Percentiles rank a stretch among this genome's conserved stretches.
Conservation (phyloP, 2,797 vertebrate genomes). For the Percopsis omiscomaycus region DNA sequence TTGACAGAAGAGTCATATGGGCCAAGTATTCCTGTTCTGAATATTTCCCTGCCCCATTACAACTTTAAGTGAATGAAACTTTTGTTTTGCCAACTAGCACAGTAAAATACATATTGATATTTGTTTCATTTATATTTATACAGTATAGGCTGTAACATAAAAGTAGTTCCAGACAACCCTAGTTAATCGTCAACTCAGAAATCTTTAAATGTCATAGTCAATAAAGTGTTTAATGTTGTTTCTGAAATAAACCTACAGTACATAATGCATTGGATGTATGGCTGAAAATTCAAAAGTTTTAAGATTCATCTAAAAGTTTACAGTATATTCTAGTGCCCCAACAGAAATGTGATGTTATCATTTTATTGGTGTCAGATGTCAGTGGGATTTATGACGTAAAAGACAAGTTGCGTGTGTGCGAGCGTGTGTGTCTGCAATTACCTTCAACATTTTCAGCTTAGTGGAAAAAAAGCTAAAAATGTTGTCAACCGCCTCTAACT, state of each 20-base stretch:
- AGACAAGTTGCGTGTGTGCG: background rate
- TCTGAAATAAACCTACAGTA: background rate
- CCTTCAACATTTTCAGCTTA: constrained; percentile 11
- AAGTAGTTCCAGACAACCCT: background rate
- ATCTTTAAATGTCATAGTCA: background rate
- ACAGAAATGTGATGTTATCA: constrained; percentile 13
- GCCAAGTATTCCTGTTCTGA: constrained; percentile 16
- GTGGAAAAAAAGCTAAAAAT: constrained; percentile 1
- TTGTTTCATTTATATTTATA: constrained; percentile 1
- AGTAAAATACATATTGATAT: constrained; percentile 4
- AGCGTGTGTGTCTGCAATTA: constrained; percentile 18
- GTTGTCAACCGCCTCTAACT: constrained; percentile 4
- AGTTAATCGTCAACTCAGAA: constrained; percentile 1
- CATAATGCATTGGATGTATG: background rate
- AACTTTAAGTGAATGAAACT: constrained; percentile 25
- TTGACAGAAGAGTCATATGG: constrained; percentile 29
- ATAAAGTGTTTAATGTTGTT: background rate
- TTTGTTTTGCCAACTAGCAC: constrained; percentile 22
- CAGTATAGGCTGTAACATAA: background rate
- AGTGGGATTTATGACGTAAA: constrained; percentile 11
- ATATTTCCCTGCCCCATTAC: constrained; percentile 27
- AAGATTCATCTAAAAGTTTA: background rate
- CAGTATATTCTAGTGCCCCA: background rate
- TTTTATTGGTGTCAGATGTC: constrained; percentile 31
- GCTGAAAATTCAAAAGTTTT: background rate